Percentiles rank a stretch among this genome's conserved stretches.
phyloP scores from a whole-genome alignment of 2,113 vertebrate genomes.

The Eonycteris spelaea region DNA sequence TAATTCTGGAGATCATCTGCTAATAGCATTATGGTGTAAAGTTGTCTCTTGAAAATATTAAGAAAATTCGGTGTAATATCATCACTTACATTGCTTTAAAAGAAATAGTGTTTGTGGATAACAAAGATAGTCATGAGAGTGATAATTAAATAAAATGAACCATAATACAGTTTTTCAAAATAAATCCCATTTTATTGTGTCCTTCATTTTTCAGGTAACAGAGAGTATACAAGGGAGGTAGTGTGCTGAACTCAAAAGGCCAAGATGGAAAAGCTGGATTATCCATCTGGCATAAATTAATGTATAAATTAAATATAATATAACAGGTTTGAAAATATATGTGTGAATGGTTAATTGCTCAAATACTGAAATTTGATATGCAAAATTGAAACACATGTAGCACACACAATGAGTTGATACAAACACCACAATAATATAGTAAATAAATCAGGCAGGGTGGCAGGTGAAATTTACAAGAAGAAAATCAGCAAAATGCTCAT shows the following conservation, averaged over 20 bases:
- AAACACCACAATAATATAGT: rapidly evolving
- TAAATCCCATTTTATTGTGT: not conserved
- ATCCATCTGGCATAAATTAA: not conserved
- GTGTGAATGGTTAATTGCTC: not conserved
- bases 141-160: not conserved
- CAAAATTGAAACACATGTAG: not conserved
- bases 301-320: not conserved
- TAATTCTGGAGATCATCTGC: not conserved
- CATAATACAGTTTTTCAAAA: not conserved
- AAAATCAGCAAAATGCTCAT: not conserved
- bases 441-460: not conserved
- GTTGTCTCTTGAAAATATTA: not conserved
- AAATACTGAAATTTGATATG: not conserved
- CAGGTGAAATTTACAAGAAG: not conserved
- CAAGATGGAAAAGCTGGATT: not conserved
- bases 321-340: not conserved
- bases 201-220: not conserved
- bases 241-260: not conserved
- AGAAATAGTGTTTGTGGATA: not conserved
- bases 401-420: rapidly evolving
- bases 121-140: not conserved
- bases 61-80: not conserved
- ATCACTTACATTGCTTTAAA: not conserved
- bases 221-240: not conserved
- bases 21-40: not conserved